Evolutionary conservation across 2,113 vertebrate species (phyloP).

Genomic region (Proteles cristata): DNA sequence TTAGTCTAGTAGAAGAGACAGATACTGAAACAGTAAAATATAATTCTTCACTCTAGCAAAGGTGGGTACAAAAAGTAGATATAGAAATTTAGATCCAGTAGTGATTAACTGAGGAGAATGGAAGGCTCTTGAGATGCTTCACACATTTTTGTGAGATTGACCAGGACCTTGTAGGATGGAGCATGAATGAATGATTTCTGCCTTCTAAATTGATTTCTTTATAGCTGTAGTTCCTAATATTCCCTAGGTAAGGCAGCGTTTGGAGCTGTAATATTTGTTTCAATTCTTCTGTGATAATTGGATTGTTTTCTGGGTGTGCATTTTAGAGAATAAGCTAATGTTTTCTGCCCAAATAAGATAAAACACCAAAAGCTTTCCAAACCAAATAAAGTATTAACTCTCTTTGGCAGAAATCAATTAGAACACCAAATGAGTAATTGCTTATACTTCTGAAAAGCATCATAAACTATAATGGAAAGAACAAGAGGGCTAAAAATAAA

Average conservation of each 20-base stretch:
- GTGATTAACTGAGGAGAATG: conserved; percentile 45
- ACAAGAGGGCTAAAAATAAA: neutral
- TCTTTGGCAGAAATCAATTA: conserved; percentile 56
- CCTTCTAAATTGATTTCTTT: conserved; percentile 1
- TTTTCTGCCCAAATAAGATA: conserved; percentile 18
- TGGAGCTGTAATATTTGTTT: conserved; percentile 37
- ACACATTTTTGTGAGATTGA: conserved; percentile 40
- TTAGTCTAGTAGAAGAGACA: neutral
- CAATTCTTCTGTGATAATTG: neutral
- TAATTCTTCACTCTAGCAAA: neutral
- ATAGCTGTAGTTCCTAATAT: neutral
- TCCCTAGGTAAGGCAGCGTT: neutral
- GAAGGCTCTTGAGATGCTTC: neutral
- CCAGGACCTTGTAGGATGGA: neutral
- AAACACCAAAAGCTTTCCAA: neutral
- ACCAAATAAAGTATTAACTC: conserved; percentile 23
- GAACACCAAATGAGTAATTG: conserved; percentile 31
- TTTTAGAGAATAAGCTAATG: conserved; percentile 36
- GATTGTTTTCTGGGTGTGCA: neutral
- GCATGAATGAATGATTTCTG: conserved; percentile 17
- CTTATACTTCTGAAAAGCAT: neutral
- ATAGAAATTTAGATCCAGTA: neutral
- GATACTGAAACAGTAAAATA: neutral
- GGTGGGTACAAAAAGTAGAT: neutral
- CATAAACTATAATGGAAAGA: conserved; percentile 15